Evolutionary conservation across 2,113 vertebrate species (phyloP).

Genomic region (Stigmatopora argus): DNA sequence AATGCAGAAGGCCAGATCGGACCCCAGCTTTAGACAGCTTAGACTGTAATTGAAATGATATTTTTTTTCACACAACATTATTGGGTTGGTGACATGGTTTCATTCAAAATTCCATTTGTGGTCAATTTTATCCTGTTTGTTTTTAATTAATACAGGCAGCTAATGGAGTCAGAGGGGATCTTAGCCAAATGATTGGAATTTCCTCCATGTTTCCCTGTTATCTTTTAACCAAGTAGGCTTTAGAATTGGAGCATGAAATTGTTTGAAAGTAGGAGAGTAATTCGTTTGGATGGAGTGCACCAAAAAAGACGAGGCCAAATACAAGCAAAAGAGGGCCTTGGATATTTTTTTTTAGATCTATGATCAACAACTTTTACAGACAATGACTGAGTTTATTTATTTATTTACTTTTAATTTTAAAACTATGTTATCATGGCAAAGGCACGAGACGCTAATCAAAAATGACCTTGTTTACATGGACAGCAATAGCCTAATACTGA

Average conservation of each 20-base stretch:
- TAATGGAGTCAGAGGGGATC: constrained; percentile 65
- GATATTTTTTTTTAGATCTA: constrained; percentile 21
- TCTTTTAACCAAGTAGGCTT: constrained; percentile 59
- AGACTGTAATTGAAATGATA: constrained; percentile 68
- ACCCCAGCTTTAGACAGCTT: constrained; percentile 62
- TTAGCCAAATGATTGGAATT: constrained; percentile 56
- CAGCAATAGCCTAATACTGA: not conserved
- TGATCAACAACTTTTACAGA: constrained; percentile 17
- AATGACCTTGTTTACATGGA: constrained; percentile 9
- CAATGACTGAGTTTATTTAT: constrained; percentile 41
- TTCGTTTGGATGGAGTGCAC: constrained; percentile 44
- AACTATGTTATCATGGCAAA: constrained; percentile 36
- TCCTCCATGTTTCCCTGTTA: constrained; percentile 55
- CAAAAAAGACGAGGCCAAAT: constrained; percentile 48
- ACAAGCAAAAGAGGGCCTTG: constrained; percentile 32
- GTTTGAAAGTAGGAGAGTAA: constrained; percentile 66
- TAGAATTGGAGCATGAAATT: constrained; percentile 73
- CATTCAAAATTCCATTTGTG: constrained; percentile 66
- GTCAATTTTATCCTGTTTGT: constrained; percentile 70
- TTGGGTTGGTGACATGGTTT: constrained; percentile 67
- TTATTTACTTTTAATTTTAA: constrained; percentile 10
- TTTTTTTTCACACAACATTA: constrained; percentile 50
- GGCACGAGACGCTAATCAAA: constrained; percentile 26
- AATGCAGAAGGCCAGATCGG: constrained; percentile 53
- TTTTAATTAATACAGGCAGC: constrained; percentile 65